These are phyloP conservation scores for Ophiodon elongatus DNA, from an alignment of 2,113 vertebrate species.

Conservation along the genomic window DNA sequence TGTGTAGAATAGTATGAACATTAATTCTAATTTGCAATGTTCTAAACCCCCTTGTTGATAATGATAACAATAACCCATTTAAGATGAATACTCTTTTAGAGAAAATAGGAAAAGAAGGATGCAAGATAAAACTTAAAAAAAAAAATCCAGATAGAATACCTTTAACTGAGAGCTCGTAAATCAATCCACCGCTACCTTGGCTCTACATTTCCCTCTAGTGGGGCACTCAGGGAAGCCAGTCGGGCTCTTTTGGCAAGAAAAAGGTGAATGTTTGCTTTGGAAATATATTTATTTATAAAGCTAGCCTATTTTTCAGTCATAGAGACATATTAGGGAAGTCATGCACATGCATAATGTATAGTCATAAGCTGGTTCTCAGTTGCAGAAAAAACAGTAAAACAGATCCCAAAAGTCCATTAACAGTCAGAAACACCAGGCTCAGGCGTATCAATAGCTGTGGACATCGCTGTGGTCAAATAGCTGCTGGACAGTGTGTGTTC, in stretches of 20 bases:
- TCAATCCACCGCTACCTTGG: not conserved
- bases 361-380: not conserved
- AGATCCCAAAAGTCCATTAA: slow-evolving; percentile 6
- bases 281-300: not conserved
- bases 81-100: not conserved
- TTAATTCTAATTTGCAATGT: not conserved
- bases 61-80: not conserved
- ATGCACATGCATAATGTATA: not conserved
- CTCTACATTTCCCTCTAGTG: slow-evolving; percentile 59
- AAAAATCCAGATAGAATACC: not conserved
- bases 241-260: not conserved
- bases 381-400: not conserved
- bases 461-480: slow-evolving; percentile 32
- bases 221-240: slow-evolving; percentile 1
- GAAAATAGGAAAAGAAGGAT: not conserved
- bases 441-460: slow-evolving; percentile 2
- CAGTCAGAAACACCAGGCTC: slow-evolving; percentile 1
- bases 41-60: not conserved
- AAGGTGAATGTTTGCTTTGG: not conserved
- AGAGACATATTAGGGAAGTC: not conserved
- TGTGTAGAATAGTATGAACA: not conserved
- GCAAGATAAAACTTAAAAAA: not conserved
- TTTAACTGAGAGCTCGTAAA: slow-evolving; percentile 3
- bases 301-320: not conserved
- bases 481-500: slow-evolving; percentile 60